Percentiles rank a stretch among this genome's conserved stretches.
These are phyloP conservation scores for Potamilus streckersoni DNA, from an alignment of 1,140 invertebrate genomes.

Conservation along the genomic window DNA sequence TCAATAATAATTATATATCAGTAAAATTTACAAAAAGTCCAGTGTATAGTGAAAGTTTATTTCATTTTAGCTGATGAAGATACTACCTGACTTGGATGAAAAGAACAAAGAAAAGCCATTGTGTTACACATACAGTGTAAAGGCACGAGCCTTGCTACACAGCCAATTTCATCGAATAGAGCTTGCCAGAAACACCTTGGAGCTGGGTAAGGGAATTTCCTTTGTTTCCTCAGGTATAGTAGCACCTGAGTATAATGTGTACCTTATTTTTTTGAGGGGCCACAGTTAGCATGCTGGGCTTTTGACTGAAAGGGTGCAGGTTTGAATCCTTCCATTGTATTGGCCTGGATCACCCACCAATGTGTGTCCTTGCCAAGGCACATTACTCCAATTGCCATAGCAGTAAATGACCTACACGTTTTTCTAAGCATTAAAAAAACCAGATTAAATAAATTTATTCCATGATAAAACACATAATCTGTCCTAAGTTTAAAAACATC, in stretches of 20 bases:
- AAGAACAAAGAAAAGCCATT: conserved; percentile 96
- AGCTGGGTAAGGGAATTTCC: conserved; percentile 69
- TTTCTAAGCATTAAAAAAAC: too few species aligned
- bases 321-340: too few species aligned
- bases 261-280: not conserved
- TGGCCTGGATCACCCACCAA: too few species aligned
- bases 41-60: not conserved
- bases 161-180: conserved; percentile 90
- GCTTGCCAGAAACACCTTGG: conserved; percentile 84
- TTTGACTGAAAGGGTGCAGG: too few species aligned
- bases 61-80: conserved; percentile 83
- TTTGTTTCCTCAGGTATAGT: not conserved
- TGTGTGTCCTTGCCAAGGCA: not conserved
- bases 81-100: conserved; percentile 89
- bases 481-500: too few species aligned
- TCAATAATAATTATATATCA: too few species aligned
- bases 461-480: too few species aligned
- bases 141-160: conserved; percentile 93
- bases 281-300: too few species aligned
- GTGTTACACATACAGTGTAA: conserved; percentile 95
- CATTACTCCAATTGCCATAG: conserved; percentile 66
- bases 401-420: conserved; percentile 71
- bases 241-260: not conserved
- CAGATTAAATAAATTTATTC: too few species aligned
- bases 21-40: too few species aligned